These are phyloP conservation scores for Corydoras maculifer DNA, from an alignment of 2,113 vertebrate species.

Conservation along the genomic window DNA sequence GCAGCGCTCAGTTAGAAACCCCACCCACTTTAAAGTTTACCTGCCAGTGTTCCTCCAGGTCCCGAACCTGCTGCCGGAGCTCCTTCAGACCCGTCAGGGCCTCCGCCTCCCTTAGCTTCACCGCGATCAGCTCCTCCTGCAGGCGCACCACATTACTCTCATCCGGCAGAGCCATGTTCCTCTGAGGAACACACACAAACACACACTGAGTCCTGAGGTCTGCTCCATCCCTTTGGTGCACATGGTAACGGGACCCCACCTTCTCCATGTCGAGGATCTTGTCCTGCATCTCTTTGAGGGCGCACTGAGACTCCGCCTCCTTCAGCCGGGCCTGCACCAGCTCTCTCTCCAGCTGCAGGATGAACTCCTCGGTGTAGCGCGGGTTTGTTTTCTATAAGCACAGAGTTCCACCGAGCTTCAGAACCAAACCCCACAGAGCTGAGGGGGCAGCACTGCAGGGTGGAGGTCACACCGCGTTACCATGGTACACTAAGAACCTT, in stretches of 20 bases:
- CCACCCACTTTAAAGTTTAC: conserved; percentile 53
- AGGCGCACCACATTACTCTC: conserved; percentile 92
- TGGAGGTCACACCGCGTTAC: too few species aligned
- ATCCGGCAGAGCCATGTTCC: conserved; percentile 86
- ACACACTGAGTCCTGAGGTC: neutral
- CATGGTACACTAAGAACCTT: too few species aligned
- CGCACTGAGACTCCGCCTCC: conserved; percentile 94
- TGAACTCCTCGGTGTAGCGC: conserved; percentile 86
- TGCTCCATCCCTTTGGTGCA: too few species aligned
- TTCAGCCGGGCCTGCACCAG: conserved; percentile 89
- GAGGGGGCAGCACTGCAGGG: too few species aligned
- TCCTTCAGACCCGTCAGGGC: conserved; percentile 88
- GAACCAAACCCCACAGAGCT: too few species aligned
- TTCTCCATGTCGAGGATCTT: conserved; percentile 95
- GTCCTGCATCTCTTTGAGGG: conserved; percentile 97
- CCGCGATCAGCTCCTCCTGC: conserved; percentile 91
- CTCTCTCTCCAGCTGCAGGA: conserved; percentile 91
- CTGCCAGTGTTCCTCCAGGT: conserved; percentile 98
- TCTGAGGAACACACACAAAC: conserved; percentile 59
- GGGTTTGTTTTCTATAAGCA: conserved; percentile 71
- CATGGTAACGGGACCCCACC: conserved; percentile 53
- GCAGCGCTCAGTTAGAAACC: too few species aligned
- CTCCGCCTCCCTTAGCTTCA: conserved; percentile 91
- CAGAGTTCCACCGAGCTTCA: neutral
- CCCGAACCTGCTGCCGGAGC: conserved; percentile 83